Evolutionary conservation across 2,113 vertebrate species (phyloP).

Genomic region (Clarias magur): DNA sequence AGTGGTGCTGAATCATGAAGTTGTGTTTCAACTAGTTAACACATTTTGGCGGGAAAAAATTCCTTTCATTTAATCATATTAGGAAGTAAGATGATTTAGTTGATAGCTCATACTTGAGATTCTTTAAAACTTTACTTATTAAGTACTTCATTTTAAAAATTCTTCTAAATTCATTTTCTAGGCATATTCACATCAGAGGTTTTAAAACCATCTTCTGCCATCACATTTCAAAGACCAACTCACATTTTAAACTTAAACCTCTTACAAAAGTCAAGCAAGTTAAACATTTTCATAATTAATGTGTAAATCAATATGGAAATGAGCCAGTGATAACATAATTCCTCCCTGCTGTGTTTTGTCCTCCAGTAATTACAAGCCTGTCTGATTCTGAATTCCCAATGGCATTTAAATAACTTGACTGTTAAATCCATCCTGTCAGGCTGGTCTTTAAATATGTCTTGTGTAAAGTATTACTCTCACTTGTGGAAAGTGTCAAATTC

Average conservation of each 20-base stretch:
- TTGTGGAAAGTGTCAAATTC: background rate
- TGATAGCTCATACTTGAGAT: background rate
- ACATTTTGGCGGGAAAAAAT: too few species aligned
- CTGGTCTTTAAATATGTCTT: background rate
- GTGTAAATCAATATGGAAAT: slow-evolving; percentile 18
- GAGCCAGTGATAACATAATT: background rate
- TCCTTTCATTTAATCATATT: background rate
- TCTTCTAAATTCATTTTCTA: background rate
- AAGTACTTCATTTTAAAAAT: background rate
- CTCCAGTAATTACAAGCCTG: background rate
- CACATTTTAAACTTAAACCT: background rate
- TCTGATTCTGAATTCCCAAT: slow-evolving; percentile 19
- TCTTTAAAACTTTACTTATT: background rate
- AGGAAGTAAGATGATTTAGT: background rate
- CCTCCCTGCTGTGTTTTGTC: slow-evolving; percentile 16
- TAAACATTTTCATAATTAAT: background rate
- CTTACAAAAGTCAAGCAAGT: background rate
- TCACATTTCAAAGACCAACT: background rate
- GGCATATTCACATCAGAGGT: background rate
- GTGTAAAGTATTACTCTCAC: background rate
- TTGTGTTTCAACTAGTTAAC: background rate
- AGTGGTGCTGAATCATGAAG: background rate
- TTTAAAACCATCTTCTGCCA: background rate
- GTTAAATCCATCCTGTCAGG: background rate
- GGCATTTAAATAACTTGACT: slow-evolving; percentile 17